Evolutionary conservation across 2,888 invertebrate species (phyloP), one percentile per base, ranked within the genome.

Genomic region (Zaprionus lineosus): DNA sequence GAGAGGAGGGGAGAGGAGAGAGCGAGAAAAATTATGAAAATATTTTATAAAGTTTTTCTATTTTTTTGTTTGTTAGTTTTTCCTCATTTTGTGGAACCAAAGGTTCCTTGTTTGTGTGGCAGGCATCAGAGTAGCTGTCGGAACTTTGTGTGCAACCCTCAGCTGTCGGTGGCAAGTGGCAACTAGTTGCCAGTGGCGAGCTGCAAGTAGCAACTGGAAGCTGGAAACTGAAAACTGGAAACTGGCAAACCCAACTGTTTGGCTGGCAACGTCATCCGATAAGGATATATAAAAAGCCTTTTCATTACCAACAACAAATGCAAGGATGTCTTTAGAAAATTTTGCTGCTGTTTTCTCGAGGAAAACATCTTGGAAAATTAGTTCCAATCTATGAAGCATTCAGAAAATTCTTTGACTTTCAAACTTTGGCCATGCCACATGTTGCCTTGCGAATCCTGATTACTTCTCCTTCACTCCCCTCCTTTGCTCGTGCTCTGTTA

Each of bases 191-290:
- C 34, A 26, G 40, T 33, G 28, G 44, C 43, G 29, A 19, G 28
- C 18, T n/a, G 8, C 9, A 47, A n/a, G 50, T 5, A 18, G 62
- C 15, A 55, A 46, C 31, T 21, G 15, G 39, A 33, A 64, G 61
- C 48, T 50, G 64, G 59, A 48, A 65, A 68, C 26, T 51, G 50
- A 53, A 68, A 39, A 55, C 52, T 40, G n/a, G n/a, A n/a, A n/a
- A n/a, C n/a, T n/a, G n/a, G n/a, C n/a, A n/a, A 69, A 48, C 60
- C 51, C 47, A 69, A 48, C 48, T 48, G 28, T 37, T 69, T 52
- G 53, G 52, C 69, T 50, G 61, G 15, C 55, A 57, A 33, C 33
- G 37, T 16, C 59, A 58, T 47, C 36, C 31, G 48, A 62, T 68
- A 68, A 68, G 63, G 36, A 51, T 37, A 58, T 46, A 66, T 41